Evolutionary conservation across 1,140 invertebrate genomes (phyloP), one percentile per base, ranked within the genome.

Genomic region (Sarcophaga peregrina): DNA sequence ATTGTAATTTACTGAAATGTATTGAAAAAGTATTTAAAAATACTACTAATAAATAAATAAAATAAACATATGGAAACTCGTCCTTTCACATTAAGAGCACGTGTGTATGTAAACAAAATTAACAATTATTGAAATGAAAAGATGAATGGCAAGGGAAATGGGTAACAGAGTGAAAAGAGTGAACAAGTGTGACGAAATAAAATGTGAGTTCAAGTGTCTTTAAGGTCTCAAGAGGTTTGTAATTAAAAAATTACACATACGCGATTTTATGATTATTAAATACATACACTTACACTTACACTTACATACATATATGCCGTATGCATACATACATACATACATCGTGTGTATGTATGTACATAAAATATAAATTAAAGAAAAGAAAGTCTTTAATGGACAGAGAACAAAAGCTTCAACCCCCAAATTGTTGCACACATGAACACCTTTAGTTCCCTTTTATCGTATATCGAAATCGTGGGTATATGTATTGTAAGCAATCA

Each of bases 171-270:
- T 37, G 25, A 37, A 4, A 4, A 37, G 1, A 37, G 25, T 37
- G 25, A 37, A 37, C 1, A 37, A 37, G 25, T 1, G 25, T 37
- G 25, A 37, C 25, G 25, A 37, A 37, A 37, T 37, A 37, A 37
- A 2, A 62, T n/a, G 17, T n/a, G 17, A 68, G 17, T 68, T 68
- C 62, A 68, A 68, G 62, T 68, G n/a, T 9, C n/a, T 17, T 68
- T 20, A 68, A 17, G 62, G 62, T 68, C 62, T 68, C 62, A 68
- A 68, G 62, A 20, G 62, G 17, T 9, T n/a, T 68, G 62, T 20
- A 68, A 68, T 68, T 68, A 68, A 68, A 68, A 68, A 20, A 25
- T 68, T 68, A 68, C 54, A 58, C 54, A 68, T 68, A 17, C 62
- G 8, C 20, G 8, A 68, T 8, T 68, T 68, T 20, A 68, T 68